Percentiles rank a stretch among this genome's conserved stretches.
Conservation (phyloP, 2,797 vertebrate species). For the Enteromius thamalakanensis region DNA sequence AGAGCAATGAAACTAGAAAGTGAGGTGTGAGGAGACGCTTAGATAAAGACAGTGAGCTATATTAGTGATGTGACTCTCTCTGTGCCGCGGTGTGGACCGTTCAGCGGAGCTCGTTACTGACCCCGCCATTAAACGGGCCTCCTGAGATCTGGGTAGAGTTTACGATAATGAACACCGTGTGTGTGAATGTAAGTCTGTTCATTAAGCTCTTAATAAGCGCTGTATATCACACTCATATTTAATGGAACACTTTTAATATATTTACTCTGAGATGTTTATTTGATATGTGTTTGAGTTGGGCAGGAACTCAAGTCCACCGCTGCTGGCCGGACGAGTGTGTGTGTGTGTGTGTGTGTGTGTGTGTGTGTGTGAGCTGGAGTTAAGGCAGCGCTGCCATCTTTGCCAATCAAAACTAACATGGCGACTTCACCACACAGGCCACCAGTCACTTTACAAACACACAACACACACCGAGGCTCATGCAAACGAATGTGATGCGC, state of each 20-base stretch:
- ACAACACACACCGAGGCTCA: constrained; percentile 25
- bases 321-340: constrained; percentile 29
- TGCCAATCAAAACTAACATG: constrained; percentile 72
- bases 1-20: no score
- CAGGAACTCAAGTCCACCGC: constrained; percentile 50
- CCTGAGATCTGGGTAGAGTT: constrained; percentile 20
- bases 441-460: constrained; percentile 48
- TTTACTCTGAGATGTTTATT: constrained; percentile 57
- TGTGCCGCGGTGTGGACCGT: background rate
- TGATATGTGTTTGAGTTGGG: constrained; percentile 57
- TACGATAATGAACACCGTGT: constrained; percentile 35
- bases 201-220: constrained; percentile 52
- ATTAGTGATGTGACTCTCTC: background rate
- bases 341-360: constrained; percentile 40
- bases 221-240: constrained; percentile 57
- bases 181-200: constrained; percentile 10
- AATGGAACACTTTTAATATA: constrained; percentile 60
- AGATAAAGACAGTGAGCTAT: no score
- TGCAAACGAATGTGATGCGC: background rate
- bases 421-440: constrained; percentile 61
- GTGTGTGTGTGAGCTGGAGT: constrained; percentile 46
- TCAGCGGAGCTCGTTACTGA: background rate
- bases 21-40: background rate
- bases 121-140: background rate
- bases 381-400: constrained; percentile 73